phyloP scores from a whole-genome alignment of 2,888 invertebrate species.

The Vanessa cardui region DNA sequence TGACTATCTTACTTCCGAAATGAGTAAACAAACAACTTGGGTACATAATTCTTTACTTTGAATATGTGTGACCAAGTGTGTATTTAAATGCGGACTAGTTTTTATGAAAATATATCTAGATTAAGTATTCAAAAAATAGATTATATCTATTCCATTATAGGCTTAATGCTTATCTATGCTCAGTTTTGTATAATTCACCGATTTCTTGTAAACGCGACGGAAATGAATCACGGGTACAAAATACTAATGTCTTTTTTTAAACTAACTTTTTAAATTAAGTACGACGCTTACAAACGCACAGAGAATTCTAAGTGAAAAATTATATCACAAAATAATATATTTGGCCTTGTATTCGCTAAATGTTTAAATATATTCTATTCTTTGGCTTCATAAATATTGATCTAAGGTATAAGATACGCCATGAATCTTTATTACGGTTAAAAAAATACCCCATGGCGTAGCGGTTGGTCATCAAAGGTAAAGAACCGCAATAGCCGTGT shows the following conservation, averaged over 20 bases:
- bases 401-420: constrained; percentile 20
- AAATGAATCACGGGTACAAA: constrained; percentile 13
- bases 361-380: constrained; percentile 24
- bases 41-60: not conserved
- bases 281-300: constrained; percentile 10
- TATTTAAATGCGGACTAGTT: not conserved
- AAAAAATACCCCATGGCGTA: constrained; percentile 20
- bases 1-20: not conserved
- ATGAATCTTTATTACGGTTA: constrained; percentile 33
- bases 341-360: constrained; percentile 25
- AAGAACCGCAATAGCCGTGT: constrained; percentile 34
- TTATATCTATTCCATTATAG: not conserved
- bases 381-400: constrained; percentile 39
- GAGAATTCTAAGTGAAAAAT: constrained; percentile 24
- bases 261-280: constrained; percentile 15
- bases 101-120: not conserved
- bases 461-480: constrained; percentile 36
- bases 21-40: not conserved
- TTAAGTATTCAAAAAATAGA: constrained; percentile 8
- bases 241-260: constrained; percentile 23
- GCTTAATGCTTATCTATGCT: constrained; percentile 6
- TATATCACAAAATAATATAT: constrained; percentile 20
- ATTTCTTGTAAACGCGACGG: not conserved
- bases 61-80: not conserved
- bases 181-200: constrained; percentile 13